Base-by-base conservation (phyloP, 2,113 vertebrate genomes). In the Pseudolaguvia tuberculata region DNA sequence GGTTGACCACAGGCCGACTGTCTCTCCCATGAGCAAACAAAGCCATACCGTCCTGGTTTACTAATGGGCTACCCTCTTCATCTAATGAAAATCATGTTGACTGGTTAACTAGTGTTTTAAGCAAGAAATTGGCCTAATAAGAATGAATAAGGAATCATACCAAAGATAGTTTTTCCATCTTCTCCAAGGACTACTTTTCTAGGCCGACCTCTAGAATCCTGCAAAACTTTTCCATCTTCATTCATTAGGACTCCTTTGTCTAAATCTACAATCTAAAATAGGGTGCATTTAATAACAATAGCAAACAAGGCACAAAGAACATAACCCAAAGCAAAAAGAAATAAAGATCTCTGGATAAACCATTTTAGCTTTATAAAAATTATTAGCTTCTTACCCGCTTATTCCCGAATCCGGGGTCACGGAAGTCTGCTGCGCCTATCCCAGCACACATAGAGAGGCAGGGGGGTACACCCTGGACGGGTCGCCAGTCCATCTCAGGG, bases 91-190 rank as follows among this genome's bases (percentile, higher is more conserved):
- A 82, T 66, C 57, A 72, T 25, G 11, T n/a, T 57, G 52, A 59
- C 47, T 63, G 3, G 47, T 45, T 56, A 25, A 55, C 2, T 59
- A 55, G 35, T 15, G 15, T 78, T 76, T 47, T 29, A 45, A 21
- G 31, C 14, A 14, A 67, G 18, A 42, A 45, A 1, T 56, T 35
- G 5, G 53, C 8, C 21, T 42, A 45, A 73, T 20, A 67, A 27
- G 7, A 47, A 50, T 45, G 55, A 72, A 25, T 42, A 70, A 86
- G 23, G 21, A 77, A 55, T 29, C 89, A 92, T 82, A 98, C 97
- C 97, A 86, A 98, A 94, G 80, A 99, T 91, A 5, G 95, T 99
- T 67, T 91, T 92, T 55, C 96, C 95, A 79, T 99, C 97, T 53
- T 94, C 94, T 85, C 97, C 97, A 61, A 99, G 86, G 55, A 96